Percentiles rank a stretch among this genome's conserved stretches.
These are phyloP conservation scores for Lottia scabra DNA, from an alignment of 2,888 invertebrate species.

Conservation along the genomic window DNA sequence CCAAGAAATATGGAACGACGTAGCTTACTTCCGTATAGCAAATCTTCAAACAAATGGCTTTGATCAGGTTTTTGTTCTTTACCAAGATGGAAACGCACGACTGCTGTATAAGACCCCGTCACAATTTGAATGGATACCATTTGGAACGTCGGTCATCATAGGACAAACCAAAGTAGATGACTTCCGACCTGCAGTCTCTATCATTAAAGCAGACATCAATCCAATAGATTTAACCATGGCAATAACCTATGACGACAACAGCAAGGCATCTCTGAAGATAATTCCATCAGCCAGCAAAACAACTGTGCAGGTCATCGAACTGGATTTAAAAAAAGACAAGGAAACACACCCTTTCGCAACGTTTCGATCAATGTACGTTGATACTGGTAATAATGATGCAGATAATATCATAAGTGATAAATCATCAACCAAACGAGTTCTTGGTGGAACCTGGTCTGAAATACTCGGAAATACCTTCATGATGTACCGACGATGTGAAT, in stretches of 20 bases:
- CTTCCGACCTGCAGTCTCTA: constrained; percentile 44
- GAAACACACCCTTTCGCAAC: constrained; percentile 44
- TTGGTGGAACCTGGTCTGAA: constrained; percentile 31
- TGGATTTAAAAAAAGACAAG: constrained; percentile 31
- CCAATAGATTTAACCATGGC: constrained; percentile 33
- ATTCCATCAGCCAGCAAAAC: constrained; percentile 38
- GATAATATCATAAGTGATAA: constrained; percentile 43
- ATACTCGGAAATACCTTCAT: constrained; percentile 35
- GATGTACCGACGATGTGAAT: constrained; percentile 42
- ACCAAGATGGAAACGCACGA: constrained; percentile 50
- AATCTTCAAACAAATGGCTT: constrained; percentile 45
- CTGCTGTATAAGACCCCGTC: constrained; percentile 47
- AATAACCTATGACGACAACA: constrained; percentile 43
- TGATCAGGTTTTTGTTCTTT: constrained; percentile 49
- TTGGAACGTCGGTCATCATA: constrained; percentile 51
- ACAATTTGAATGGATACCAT: constrained; percentile 53
- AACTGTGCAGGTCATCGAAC: constrained; percentile 33
- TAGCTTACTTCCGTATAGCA: constrained; percentile 45
- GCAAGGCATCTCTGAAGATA: constrained; percentile 34
- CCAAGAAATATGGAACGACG: constrained; percentile 29
- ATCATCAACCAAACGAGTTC: constrained; percentile 23
- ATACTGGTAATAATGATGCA: constrained; percentile 46
- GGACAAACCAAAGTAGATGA: constrained; percentile 45
- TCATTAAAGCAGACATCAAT: constrained; percentile 37
- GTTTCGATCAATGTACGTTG: constrained; percentile 51